Conservation (phyloP, 2,113 vertebrate genomes). For the Colaptes auratus region DNA sequence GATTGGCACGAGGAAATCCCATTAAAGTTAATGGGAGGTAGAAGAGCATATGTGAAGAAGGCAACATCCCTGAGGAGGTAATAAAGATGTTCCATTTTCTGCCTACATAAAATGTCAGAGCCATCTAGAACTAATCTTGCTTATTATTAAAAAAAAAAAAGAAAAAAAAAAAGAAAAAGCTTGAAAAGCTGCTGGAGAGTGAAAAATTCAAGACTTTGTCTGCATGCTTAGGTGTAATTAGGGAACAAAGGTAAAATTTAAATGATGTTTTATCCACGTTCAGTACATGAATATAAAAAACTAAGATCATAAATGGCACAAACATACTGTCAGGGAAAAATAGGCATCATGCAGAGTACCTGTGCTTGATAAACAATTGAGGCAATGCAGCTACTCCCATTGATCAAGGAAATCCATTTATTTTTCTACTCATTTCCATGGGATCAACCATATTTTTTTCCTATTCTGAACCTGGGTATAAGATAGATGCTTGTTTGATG, state of each 20-base stretch:
- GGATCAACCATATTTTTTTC: not conserved
- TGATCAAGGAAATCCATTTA: not conserved
- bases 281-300: not conserved
- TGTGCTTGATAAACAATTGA: not conserved
- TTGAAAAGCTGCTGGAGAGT: not conserved
- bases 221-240: not conserved
- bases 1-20: not conserved
- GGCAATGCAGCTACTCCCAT: not conserved
- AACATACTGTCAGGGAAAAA: not conserved
- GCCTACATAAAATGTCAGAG: constrained; percentile 33
- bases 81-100: constrained; percentile 41
- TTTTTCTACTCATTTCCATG: not conserved
- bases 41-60: constrained; percentile 17
- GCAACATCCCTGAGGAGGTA: constrained; percentile 7
- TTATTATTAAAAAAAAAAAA: not conserved
- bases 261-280: not conserved
- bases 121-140: constrained; percentile 2
- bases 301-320: not conserved
- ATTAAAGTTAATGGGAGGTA: constrained; percentile 32
- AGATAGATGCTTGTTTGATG: not conserved
- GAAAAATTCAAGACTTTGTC: not conserved
- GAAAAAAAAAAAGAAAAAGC: not conserved
- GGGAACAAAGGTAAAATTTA: not conserved
- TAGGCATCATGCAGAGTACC: not conserved
- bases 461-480: not conserved